Percentiles rank a stretch among this genome's conserved stretches.
These are phyloP conservation scores for Schizopygopsis malacanthus DNA, from an alignment of 2,797 vertebrate species.

Conservation along the genomic window DNA sequence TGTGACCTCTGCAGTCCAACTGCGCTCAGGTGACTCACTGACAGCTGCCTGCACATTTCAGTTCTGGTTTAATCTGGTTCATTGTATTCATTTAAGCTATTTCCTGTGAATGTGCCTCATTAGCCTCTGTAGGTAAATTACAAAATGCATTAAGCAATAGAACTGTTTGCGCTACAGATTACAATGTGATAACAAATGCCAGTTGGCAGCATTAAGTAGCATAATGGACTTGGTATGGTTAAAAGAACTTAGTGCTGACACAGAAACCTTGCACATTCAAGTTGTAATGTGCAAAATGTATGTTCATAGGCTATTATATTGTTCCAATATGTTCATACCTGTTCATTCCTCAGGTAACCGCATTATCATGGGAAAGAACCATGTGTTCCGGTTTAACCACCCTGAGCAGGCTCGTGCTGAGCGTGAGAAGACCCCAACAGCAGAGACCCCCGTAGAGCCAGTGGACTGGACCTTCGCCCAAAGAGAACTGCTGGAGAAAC, in stretches of 20 bases:
- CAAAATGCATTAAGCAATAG: neutral
- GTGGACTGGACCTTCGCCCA: slow-evolving; percentile 99
- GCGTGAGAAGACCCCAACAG: slow-evolving; percentile 94
- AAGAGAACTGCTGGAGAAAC: slow-evolving; percentile 96
- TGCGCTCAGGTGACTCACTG: slow-evolving; percentile 88
- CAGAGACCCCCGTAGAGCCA: slow-evolving; percentile 96
- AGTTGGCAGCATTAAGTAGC: neutral
- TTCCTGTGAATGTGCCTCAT: neutral
- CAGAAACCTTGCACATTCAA: neutral
- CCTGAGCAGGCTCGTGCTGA: slow-evolving; percentile 98
- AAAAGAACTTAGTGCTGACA: neutral
- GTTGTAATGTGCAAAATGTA: neutral
- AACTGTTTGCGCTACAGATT: neutral
- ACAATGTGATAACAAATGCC: neutral
- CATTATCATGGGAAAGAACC: slow-evolving; percentile 99
- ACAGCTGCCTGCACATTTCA: slow-evolving; percentile 3
- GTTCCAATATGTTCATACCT: slow-evolving; percentile 19
- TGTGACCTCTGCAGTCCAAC: slow-evolving; percentile 88
- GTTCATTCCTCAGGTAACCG: slow-evolving; percentile 86
- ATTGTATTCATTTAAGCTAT: neutral
- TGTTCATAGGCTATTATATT: neutral
- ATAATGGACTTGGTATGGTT: neutral
- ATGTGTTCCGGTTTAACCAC: slow-evolving; percentile 98
- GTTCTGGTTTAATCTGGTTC: neutral
- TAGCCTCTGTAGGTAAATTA: neutral